Base-by-base conservation (phyloP, 2,888 invertebrate genomes). In the Thumatha senex region DNA sequence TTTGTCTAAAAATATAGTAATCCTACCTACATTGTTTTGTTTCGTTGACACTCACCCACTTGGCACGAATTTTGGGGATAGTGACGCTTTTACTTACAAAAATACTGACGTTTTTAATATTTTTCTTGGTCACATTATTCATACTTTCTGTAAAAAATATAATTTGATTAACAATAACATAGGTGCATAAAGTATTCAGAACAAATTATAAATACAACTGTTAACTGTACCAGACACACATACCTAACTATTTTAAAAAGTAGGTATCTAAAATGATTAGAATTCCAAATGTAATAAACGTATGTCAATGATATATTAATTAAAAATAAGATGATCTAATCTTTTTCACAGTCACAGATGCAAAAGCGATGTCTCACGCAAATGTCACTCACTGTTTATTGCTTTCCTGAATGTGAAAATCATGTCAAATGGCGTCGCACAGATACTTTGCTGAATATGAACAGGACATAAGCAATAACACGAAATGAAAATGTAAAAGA, bases 41-140 rank as follows among this genome's bases (percentile, higher is more conserved):
- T 65, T 63, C 74, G 68, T 84, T 86, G 85, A 88, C 84, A 85
- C 81, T 89, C 88, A 86, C 89, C 86, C 73, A 89, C 80, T 90
- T 89, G 90, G 89, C 89, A 88, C 74, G 42, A 63, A 55, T 59
- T 52, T 67, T 67, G 50, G 51, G 58, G 47, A 64, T 59, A 63
- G 61, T 64, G 60, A 64, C 62, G 67, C 67, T 74, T 69, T 76
- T 69, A 68, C 74, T 66, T 65, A 69, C 66, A 51, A 75, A 71
- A 76, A 76, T 66, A 74, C 67, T 69, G 56, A 54, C 63, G 48
- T 51, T 62, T 58, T 61, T 72, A 59, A 64, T 64, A 61, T 62
- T 65, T 70, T 57, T 56, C 54, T 56, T 62, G 51, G 71, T 59
- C 52, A 58, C 53, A 56, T 56, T 63, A 61, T 67, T 70, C n/a